Evolutionary conservation across 2,113 vertebrate species (phyloP).

Genomic region (Peromyscus californicus): DNA sequence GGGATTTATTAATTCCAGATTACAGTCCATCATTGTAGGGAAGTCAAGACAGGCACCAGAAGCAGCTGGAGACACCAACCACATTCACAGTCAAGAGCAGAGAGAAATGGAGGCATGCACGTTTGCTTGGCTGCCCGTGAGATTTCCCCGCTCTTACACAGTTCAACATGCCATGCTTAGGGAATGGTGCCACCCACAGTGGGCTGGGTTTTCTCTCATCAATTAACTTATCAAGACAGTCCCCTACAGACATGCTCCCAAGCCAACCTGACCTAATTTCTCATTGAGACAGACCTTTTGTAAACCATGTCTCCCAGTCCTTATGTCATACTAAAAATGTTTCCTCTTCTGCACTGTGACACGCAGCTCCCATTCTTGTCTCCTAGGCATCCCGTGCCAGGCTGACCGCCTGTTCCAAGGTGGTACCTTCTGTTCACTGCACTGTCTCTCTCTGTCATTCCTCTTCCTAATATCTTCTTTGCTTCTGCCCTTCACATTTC

Average conservation of each 20-base stretch:
- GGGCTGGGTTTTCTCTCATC: neutral
- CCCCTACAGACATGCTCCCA: neutral
- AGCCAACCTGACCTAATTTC: neutral
- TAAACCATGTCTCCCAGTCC: neutral
- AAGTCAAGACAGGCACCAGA: neutral
- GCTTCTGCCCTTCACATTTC: neutral
- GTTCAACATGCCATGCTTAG: neutral
- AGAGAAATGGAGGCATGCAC: neutral
- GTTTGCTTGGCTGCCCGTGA: neutral
- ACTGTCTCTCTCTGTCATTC: neutral
- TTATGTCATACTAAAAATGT: neutral
- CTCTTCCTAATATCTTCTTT: neutral
- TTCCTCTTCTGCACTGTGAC: neutral
- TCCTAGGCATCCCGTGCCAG: neutral
- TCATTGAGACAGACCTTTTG: neutral
- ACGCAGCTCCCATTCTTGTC: too few relatives aligned
- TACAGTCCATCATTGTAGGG: neutral
- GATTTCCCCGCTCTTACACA: neutral
- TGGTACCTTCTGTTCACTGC: neutral
- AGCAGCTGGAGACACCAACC: too few relatives aligned
- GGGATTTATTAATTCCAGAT: neutral
- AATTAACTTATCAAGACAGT: neutral
- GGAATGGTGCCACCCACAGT: neutral
- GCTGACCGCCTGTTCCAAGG: neutral
- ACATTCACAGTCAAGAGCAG: neutral